Conservation (phyloP, 2,888 invertebrate species). For the Eupithecia subfuscata region DNA sequence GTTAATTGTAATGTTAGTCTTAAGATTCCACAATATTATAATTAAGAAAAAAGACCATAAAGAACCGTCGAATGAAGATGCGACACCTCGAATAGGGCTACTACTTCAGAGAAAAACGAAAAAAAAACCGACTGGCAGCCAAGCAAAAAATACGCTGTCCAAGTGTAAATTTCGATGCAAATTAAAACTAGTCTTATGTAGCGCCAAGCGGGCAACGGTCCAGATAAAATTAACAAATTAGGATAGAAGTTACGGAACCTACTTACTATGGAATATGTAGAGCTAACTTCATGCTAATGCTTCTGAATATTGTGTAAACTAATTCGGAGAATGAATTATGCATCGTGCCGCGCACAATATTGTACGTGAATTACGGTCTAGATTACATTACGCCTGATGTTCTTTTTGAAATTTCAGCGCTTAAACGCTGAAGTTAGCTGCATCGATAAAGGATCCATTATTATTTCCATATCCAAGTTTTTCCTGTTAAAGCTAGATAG, state of each 20-base stretch:
- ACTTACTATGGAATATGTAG: conserved; percentile 26
- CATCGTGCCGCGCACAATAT: conserved; percentile 13
- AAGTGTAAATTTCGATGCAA: conserved; percentile 18
- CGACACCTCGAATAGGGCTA: not conserved
- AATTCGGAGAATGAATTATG: conserved; percentile 31
- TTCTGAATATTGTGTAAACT: conserved; percentile 33
- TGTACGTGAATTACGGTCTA: conserved; percentile 6
- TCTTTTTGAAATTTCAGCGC: not conserved
- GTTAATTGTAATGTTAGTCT: too few species aligned
- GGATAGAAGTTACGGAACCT: conserved; percentile 21
- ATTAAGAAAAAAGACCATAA: not conserved
- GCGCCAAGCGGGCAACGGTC: conserved; percentile 33
- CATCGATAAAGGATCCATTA: not conserved
- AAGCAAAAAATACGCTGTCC: not conserved
- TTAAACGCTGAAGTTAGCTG: not conserved
- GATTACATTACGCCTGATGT: not conserved
- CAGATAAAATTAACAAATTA: conserved; percentile 40
- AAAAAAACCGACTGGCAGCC: not conserved
- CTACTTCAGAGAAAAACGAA: not conserved
- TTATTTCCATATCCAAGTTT: not conserved
- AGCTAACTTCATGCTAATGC: conserved; percentile 38
- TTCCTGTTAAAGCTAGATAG: not conserved
- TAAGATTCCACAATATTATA: too few species aligned
- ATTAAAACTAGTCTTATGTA: conserved; percentile 33
- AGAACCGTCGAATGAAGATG: not conserved